Evolutionary conservation across 2,888 invertebrate genomes (phyloP).

Genomic region (Eledona agricola): DNA sequence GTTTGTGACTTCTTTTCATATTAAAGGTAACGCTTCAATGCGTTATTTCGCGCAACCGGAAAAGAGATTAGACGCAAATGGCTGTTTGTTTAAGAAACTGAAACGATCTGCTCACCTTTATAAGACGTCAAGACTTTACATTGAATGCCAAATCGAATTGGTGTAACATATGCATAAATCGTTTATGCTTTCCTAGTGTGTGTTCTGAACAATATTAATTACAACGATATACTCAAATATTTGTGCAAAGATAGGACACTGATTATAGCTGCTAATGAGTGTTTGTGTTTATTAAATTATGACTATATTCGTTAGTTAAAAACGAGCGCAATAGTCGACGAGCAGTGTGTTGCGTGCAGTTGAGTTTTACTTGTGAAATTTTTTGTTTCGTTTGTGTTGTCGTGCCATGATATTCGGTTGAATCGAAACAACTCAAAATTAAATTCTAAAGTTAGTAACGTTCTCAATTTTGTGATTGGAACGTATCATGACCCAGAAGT

Average conservation of each 20-base stretch:
- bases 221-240: constrained; percentile 58
- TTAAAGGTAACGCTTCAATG: too few species aligned
- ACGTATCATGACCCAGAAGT: constrained; percentile 45
- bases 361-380: too few species aligned
- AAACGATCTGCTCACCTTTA: constrained; percentile 38
- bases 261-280: constrained; percentile 47
- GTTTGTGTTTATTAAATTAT: constrained; percentile 40
- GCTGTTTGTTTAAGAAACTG: too few species aligned
- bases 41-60: too few species aligned
- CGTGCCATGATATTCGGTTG: constrained; percentile 43
- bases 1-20: constrained; percentile 41
- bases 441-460: constrained; percentile 39
- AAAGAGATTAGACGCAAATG: constrained; percentile 35
- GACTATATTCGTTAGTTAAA: constrained; percentile 32
- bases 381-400: constrained; percentile 20
- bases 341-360: too few species aligned
- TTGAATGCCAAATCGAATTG: constrained; percentile 32
- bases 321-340: too few species aligned
- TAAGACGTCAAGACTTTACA: constrained; percentile 13
- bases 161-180: constrained; percentile 31
- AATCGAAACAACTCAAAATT: constrained; percentile 45
- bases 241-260: constrained; percentile 53
- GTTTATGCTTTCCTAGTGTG: constrained; percentile 49
- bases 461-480: constrained; percentile 46
- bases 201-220: constrained; percentile 48